Evolutionary conservation across 2,113 vertebrate species (phyloP).

Genomic region (Pampusana beccarii): DNA sequence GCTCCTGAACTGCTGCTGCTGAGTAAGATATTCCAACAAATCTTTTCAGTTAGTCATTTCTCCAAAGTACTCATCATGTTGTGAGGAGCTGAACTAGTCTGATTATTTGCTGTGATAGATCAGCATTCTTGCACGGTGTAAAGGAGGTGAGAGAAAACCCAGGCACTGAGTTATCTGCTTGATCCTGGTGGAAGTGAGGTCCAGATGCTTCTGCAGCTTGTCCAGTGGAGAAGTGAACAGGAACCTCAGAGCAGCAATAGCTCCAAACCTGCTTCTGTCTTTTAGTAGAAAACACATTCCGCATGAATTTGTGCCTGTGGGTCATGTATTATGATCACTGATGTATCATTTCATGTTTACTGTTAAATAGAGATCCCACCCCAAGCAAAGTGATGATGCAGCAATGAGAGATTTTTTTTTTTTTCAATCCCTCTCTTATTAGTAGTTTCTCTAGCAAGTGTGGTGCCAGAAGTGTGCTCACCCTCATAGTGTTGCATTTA

Average conservation of each 20-base stretch:
- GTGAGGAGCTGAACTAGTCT: neutral
- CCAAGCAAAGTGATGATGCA: neutral
- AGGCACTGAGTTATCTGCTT: neutral
- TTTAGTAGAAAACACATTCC: neutral
- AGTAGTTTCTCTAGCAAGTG: neutral
- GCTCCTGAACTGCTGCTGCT: neutral
- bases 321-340: neutral
- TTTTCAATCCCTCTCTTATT: neutral
- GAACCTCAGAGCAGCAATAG: neutral
- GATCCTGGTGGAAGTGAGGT: neutral
- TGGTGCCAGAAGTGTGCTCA: neutral
- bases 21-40: neutral
- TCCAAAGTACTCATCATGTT: neutral
- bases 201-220: neutral
- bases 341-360: neutral
- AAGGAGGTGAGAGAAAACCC: neutral
- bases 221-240: neutral
- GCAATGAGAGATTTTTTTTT: neutral
- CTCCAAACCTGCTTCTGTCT: neutral
- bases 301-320: neutral
- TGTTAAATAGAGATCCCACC: neutral
- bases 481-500: neutral
- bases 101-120: neutral
- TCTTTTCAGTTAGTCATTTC: neutral
- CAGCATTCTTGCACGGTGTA: neutral